Evolutionary conservation across 53 echinoderm and acorn worm genomes (phyloP).

Genomic region (Temnopleurus reevesii): DNA sequence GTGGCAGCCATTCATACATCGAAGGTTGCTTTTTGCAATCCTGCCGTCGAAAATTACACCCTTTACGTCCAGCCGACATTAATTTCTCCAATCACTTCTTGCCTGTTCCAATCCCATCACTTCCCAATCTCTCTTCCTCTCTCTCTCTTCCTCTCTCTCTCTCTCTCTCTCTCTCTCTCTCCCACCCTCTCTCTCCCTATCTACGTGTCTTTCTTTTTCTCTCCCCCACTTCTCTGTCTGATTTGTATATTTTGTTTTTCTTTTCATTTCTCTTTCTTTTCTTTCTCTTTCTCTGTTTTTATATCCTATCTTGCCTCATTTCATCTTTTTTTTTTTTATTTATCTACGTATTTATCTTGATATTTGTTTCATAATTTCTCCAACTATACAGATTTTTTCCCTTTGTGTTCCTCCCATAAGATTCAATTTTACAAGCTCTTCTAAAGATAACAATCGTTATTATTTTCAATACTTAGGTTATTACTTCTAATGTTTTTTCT

Average conservation of each 20-base stretch:
- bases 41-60: constrained; percentile 11
- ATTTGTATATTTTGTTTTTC: neutral
- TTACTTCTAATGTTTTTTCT: too few species aligned
- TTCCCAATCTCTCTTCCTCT: neutral
- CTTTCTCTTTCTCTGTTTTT: neutral
- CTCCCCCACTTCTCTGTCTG: neutral
- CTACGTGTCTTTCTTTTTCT: neutral
- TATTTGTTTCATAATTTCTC: too few species aligned
- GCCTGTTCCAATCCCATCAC: neutral
- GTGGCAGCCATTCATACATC: neutral
- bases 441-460: too few species aligned
- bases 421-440: too few species aligned
- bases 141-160: too few species aligned
- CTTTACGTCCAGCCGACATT: neutral
- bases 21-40: neutral
- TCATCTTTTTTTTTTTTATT: neutral
- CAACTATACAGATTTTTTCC: too few species aligned
- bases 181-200: too few species aligned
- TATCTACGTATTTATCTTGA: neutral
- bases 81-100: neutral
- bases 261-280: neutral
- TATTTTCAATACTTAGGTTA: too few species aligned
- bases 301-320: neutral
- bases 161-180: too few species aligned
- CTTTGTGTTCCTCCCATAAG: too few species aligned